Percentiles rank a stretch among this genome's conserved stretches.
These are phyloP conservation scores for Malacosoma neustria DNA, from an alignment of 2,888 invertebrate species.

Conservation along the genomic window DNA sequence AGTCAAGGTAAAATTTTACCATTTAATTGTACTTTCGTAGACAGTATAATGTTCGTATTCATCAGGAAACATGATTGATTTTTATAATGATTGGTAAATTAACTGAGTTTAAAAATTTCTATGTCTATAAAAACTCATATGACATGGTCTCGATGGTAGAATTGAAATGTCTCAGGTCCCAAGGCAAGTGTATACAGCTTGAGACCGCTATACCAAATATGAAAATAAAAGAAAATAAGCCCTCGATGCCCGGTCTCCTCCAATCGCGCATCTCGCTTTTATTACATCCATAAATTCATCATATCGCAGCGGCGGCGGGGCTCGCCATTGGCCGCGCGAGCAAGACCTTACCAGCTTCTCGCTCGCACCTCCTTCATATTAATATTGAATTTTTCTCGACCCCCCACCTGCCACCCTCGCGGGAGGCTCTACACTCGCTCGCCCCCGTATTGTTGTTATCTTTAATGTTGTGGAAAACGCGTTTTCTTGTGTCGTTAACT, in stretches of 20 bases:
- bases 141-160: slow-evolving; percentile 5
- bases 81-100: too few relatives aligned
- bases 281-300: slow-evolving; percentile 91
- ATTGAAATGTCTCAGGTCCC: slow-evolving; percentile 42
- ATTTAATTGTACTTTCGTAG: too few relatives aligned
- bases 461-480: slow-evolving; percentile 76
- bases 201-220: slow-evolving; percentile 66
- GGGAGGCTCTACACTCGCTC: slow-evolving; percentile 73
- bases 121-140: not conserved
- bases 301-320: slow-evolving; percentile 74
- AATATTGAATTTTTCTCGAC: slow-evolving; percentile 86
- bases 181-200: slow-evolving; percentile 40
- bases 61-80: too few relatives aligned
- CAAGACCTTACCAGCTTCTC: slow-evolving; percentile 67
- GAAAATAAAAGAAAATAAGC: slow-evolving; percentile 75
- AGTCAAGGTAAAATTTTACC: too few relatives aligned
- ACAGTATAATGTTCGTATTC: too few relatives aligned
- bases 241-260: slow-evolving; percentile 69
- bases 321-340: slow-evolving; percentile 74
- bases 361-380: slow-evolving; percentile 82
- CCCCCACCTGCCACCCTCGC: slow-evolving; percentile 69
- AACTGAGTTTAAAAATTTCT: too few relatives aligned
- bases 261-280: slow-evolving; percentile 80
- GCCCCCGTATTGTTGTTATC: slow-evolving; percentile 75
- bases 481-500: slow-evolving; percentile 76